Evolutionary conservation across 2,888 invertebrate genomes (phyloP).

Genomic region (Leptopilina syphax): DNA sequence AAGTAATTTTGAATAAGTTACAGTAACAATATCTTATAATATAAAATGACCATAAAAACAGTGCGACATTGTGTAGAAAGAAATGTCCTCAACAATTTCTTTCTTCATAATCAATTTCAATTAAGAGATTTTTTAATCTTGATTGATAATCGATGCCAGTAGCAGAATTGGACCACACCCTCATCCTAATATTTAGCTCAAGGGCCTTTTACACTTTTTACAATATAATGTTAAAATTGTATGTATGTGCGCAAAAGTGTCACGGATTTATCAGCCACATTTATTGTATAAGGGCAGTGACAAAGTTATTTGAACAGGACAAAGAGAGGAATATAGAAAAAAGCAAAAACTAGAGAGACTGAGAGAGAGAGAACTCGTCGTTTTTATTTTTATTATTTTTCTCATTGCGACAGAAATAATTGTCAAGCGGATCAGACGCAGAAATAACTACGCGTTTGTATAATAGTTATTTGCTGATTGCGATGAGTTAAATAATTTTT

Average conservation of each 20-base stretch:
- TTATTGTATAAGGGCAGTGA: constrained; percentile 2
- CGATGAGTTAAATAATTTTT: constrained; percentile 20
- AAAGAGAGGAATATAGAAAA: neutral
- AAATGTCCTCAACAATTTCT: too few species aligned
- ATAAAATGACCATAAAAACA: too few species aligned
- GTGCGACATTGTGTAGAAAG: too few species aligned
- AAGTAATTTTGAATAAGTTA: too few species aligned
- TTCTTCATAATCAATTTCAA: too few species aligned
- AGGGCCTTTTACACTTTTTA: neutral
- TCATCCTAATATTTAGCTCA: constrained; percentile 18
- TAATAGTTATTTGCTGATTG: constrained; percentile 36
- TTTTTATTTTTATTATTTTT: constrained; percentile 49
- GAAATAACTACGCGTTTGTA: constrained; percentile 47
- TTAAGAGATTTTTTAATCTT: neutral
- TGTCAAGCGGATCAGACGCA: constrained; percentile 43
- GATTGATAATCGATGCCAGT: neutral
- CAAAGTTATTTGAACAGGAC: constrained; percentile 3
- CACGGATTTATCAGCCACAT: neutral
- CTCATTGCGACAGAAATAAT: constrained; percentile 58
- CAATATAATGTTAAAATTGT: neutral
- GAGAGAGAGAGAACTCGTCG: constrained; percentile 25
- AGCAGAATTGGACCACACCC: constrained; percentile 8
- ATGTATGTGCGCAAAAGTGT: neutral
- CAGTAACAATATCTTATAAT: too few species aligned
- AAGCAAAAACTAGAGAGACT: neutral